Evolutionary conservation across 2,113 vertebrate genomes (phyloP).

Genomic region (Phaethornis superciliosus): DNA sequence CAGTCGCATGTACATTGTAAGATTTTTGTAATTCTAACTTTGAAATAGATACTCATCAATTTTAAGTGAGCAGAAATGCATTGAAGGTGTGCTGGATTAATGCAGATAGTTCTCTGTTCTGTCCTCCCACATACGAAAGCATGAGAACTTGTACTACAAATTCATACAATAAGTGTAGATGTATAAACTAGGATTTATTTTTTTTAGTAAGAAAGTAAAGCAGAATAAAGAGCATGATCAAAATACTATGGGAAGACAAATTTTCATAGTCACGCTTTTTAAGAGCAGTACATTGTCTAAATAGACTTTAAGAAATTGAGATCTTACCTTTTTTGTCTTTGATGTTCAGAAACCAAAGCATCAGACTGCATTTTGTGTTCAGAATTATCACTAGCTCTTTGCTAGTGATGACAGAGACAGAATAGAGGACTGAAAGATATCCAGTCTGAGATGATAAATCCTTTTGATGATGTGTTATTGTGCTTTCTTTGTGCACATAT

Average conservation of each 20-base stretch:
- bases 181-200: neutral
- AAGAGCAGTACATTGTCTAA: neutral
- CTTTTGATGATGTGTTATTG: neutral
- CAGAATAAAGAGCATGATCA: neutral
- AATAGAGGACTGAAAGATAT: neutral
- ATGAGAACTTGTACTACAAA: neutral
- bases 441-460: neutral
- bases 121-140: neutral
- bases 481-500: neutral
- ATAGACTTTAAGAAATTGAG: neutral
- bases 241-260: neutral
- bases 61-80: neutral
- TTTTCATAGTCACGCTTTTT: neutral
- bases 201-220: neutral
- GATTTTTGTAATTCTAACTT: neutral
- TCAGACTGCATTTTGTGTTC: conserved; percentile 16
- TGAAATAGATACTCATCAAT: neutral
- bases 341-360: neutral
- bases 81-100: neutral
- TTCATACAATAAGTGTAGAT: neutral
- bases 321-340: conserved; percentile 54
- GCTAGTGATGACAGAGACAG: neutral
- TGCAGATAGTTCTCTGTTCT: neutral
- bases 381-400: neutral
- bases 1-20: neutral